Evolutionary conservation across 2,113 vertebrate genomes (phyloP).

Genomic region (Herpailurus yagouaroundi): DNA sequence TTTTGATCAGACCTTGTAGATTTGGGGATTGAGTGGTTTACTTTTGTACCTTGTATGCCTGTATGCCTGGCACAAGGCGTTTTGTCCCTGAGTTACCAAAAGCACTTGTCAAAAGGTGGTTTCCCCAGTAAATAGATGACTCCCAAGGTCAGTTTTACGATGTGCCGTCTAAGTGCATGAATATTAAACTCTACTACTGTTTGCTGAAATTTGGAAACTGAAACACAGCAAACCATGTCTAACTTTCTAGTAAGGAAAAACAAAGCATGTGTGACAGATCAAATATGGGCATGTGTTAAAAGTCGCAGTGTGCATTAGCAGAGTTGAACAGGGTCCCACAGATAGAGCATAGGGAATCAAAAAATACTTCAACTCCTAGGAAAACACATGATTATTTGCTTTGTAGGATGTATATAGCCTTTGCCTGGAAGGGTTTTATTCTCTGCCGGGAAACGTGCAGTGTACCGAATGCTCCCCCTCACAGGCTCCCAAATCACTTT

Average conservation of each 20-base stretch:
- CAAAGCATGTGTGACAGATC: constrained; percentile 33
- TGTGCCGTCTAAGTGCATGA: background rate
- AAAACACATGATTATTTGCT: constrained; percentile 63
- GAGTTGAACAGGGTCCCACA: background rate
- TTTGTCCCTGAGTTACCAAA: constrained; percentile 29
- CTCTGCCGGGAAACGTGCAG: background rate
- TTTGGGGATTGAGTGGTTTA: background rate
- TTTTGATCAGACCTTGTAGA: constrained; percentile 10
- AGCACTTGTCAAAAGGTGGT: background rate
- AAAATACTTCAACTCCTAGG: constrained; percentile 72
- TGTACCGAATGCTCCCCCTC: constrained; percentile 50
- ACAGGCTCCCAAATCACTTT: constrained; percentile 67
- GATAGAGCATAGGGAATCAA: background rate
- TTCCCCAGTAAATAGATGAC: constrained; percentile 1
- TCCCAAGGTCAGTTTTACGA: background rate
- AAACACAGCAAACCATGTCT: constrained; percentile 20
- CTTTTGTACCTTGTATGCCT: background rate
- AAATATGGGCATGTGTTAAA: constrained; percentile 51
- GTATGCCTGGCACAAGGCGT: background rate
- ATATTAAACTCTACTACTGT: constrained; percentile 8
- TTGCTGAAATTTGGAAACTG: background rate
- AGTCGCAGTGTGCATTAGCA: background rate
- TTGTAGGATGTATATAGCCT: constrained; percentile 63
- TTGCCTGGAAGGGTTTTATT: constrained; percentile 50
- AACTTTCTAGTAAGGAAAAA: constrained; percentile 25